Evolutionary conservation across 2,888 invertebrate species (phyloP).

Genomic region (Chrysomela aeneicollis): DNA sequence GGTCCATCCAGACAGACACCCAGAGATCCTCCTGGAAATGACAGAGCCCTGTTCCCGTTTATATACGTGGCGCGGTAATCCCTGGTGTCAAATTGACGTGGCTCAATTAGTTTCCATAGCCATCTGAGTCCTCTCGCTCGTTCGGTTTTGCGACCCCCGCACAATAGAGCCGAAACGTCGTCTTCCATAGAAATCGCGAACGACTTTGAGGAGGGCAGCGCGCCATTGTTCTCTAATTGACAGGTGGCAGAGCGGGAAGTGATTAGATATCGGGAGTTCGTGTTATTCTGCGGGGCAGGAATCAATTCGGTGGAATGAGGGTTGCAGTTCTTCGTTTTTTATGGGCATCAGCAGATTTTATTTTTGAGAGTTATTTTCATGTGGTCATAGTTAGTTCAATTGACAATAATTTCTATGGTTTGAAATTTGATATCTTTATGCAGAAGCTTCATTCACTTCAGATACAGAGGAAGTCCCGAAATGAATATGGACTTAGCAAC

Average conservation of each 20-base stretch:
- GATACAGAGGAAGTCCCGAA: no score
- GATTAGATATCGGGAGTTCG: neutral
- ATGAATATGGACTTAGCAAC: no score
- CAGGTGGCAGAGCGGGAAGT: neutral
- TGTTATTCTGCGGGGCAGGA: neutral
- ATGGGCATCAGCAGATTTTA: no score
- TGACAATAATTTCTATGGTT: no score
- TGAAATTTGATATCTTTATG: no score
- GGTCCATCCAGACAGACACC: neutral
- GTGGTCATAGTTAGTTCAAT: no score
- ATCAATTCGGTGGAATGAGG: neutral
- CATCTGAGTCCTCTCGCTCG: slow-evolving; percentile 27
- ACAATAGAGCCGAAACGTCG: slow-evolving; percentile 19
- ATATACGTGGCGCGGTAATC: slow-evolving; percentile 13
- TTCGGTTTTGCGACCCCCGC: slow-evolving; percentile 27
- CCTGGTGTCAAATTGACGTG: slow-evolving; percentile 27
- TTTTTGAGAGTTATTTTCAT: no score
- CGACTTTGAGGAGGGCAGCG: slow-evolving; percentile 3
- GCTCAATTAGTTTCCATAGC: slow-evolving; percentile 33
- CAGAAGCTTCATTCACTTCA: no score
- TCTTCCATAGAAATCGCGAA: slow-evolving; percentile 20
- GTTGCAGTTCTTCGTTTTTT: no score
- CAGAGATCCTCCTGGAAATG: neutral
- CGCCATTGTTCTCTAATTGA: slow-evolving; percentile 19
- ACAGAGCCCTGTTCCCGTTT: slow-evolving; percentile 21